These are phyloP conservation scores for Laticauda laticaudata DNA, from an alignment of 2,113 vertebrate genomes.

Conservation along the genomic window DNA sequence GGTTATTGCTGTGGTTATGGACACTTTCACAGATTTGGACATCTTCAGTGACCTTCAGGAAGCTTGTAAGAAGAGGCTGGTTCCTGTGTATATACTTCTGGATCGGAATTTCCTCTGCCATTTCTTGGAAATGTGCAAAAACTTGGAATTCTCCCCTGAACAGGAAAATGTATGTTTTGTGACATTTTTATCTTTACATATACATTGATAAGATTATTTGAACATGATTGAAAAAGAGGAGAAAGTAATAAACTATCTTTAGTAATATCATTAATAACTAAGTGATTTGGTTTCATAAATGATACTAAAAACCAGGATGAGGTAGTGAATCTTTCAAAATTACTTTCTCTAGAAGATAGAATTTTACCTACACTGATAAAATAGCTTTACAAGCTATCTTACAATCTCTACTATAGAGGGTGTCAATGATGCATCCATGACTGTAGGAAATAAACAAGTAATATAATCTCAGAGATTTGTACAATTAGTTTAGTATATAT, in stretches of 20 bases:
- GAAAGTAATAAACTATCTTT: neutral
- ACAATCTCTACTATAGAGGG: neutral
- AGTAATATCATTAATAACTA: neutral
- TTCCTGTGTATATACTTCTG: constrained; percentile 93
- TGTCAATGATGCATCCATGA: neutral
- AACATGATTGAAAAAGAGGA: neutral
- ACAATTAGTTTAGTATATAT: neutral
- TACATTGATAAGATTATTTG: neutral
- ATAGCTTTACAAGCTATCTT: neutral
- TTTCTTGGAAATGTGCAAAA: constrained; percentile 92
- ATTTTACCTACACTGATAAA: neutral
- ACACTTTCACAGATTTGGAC: constrained; percentile 92
- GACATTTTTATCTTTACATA: neutral
- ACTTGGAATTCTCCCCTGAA: constrained; percentile 79
- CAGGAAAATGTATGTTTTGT: constrained; percentile 80
- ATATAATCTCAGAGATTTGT: neutral
- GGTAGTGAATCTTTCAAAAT: neutral
- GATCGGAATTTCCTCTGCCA: constrained; percentile 79
- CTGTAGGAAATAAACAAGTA: neutral
- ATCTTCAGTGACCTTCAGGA: constrained; percentile 93
- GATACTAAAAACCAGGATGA: neutral
- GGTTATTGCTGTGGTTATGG: constrained; percentile 96
- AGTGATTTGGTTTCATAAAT: neutral
- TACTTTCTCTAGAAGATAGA: neutral
- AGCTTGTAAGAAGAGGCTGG: constrained; percentile 73